Percentiles rank a stretch among this genome's conserved stretches.
Conservation (phyloP, 2,113 vertebrate species). For the Ptilonorhynchus violaceus region DNA sequence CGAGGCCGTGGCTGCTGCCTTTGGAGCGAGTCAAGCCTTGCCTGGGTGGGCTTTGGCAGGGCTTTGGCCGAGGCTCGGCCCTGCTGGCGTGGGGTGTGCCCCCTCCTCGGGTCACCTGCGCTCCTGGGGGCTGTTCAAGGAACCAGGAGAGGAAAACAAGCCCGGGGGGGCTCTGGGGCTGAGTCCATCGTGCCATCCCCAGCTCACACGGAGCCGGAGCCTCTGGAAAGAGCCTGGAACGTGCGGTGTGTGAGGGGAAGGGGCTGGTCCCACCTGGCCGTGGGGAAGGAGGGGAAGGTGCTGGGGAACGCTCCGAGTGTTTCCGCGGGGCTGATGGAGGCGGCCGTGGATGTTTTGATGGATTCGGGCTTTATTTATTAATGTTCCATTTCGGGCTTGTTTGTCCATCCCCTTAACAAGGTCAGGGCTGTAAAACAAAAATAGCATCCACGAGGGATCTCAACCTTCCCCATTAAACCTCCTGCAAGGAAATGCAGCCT, state of each 20-base stretch:
- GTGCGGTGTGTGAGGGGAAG: not conserved
- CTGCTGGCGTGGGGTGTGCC: rapidly evolving
- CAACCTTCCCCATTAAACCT: not conserved
- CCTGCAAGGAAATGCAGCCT: not conserved
- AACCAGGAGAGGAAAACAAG: too few relatives aligned
- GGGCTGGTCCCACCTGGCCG: not conserved
- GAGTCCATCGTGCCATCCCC: rapidly evolving
- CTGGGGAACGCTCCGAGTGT: not conserved
- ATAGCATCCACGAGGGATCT: not conserved
- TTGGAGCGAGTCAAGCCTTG: not conserved
- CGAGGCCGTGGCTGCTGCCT: not conserved
- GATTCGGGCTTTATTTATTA: not conserved
- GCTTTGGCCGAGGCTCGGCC: not conserved
- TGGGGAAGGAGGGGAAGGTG: not conserved
- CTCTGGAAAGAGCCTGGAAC: rapidly evolving
- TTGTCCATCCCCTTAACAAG: slow-evolving; percentile 24
- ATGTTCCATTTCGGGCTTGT: not conserved
- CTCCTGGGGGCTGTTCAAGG: not conserved
- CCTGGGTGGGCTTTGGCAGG: not conserved
- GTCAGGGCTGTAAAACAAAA: slow-evolving; percentile 2
- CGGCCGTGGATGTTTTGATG: not conserved
- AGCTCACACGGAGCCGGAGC: not conserved
- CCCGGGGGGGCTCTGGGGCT: not conserved
- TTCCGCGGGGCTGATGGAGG: not conserved
- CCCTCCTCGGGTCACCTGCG: not conserved